A percentile compares a stretch with the other conserved stretches of the same genome.
Conservation (phyloP, 2,888 invertebrate species). For the Cantharis lateralis region DNA sequence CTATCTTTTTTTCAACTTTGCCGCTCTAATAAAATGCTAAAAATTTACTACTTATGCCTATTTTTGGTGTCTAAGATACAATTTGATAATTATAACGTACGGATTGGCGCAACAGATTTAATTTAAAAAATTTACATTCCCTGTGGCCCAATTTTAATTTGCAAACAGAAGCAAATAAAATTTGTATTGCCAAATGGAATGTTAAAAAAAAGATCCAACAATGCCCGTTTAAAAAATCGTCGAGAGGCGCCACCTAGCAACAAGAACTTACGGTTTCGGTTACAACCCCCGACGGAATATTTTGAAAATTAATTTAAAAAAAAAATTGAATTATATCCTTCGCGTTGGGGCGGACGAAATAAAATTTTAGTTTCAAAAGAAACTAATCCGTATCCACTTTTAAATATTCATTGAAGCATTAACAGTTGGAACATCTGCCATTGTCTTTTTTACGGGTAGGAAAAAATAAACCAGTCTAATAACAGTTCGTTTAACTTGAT, state of each 20-base stretch:
- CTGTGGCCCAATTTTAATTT: neutral
- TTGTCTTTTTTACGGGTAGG: neutral
- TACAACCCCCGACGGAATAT: too few relatives aligned
- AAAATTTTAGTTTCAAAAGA: neutral
- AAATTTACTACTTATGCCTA: neutral
- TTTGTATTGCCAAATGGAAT: neutral
- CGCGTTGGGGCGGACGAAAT: neutral
- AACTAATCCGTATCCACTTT: neutral
- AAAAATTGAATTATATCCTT: neutral
- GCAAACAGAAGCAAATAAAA: neutral
- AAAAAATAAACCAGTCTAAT: neutral
- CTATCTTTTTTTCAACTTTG: constrained; percentile 2
- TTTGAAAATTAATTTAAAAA: neutral
- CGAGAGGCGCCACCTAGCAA: neutral
- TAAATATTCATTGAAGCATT: neutral
- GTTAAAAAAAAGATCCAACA: neutral
- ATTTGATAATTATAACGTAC: neutral
- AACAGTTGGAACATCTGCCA: neutral
- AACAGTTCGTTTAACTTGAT: neutral
- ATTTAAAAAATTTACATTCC: neutral
- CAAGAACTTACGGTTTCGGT: neutral
- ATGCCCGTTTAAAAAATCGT: neutral
- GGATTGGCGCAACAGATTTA: neutral
- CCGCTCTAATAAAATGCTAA: neutral
- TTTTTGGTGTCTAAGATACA: neutral